Evolutionary conservation across 2,888 invertebrate genomes (phyloP).

Genomic region (Hoplodrina ambigua): DNA sequence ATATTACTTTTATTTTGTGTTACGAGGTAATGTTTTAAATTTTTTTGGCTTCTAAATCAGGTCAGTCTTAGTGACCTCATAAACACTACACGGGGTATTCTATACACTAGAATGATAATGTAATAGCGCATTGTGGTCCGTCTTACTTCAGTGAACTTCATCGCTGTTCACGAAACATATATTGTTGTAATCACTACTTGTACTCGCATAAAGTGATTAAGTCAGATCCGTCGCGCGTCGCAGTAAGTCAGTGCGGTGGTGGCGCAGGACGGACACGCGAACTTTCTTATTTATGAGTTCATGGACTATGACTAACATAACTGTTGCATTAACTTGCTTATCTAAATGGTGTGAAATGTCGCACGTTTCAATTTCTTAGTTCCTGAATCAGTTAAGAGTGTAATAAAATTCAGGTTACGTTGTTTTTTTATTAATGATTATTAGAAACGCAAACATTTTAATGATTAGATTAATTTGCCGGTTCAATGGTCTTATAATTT

Average conservation of each 20-base stretch:
- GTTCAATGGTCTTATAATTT: background rate
- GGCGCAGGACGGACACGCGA: constrained; percentile 33
- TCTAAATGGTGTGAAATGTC: constrained; percentile 3
- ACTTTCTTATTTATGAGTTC: constrained; percentile 15
- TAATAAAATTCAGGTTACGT: background rate
- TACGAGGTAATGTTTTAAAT: background rate
- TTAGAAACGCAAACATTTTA: background rate
- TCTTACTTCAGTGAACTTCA: background rate
- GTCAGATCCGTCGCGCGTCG: background rate
- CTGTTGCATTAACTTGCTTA: constrained; percentile 33
- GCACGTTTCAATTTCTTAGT: constrained; percentile 7
- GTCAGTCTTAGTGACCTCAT: background rate
- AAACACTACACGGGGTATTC: no score
- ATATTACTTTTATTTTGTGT: background rate
- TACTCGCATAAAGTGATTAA: constrained; percentile 27
- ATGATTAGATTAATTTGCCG: background rate
- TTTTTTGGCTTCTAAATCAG: background rate
- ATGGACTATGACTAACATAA: constrained; percentile 22
- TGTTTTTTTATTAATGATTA: background rate
- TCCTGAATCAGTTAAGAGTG: background rate
- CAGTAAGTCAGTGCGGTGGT: constrained; percentile 1
- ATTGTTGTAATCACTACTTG: background rate
- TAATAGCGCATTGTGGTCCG: background rate
- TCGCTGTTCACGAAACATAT: background rate
- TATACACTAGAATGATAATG: no score